Evolutionary conservation across 2,797 vertebrate species (phyloP).

Genomic region (Chloroceryle inda): DNA sequence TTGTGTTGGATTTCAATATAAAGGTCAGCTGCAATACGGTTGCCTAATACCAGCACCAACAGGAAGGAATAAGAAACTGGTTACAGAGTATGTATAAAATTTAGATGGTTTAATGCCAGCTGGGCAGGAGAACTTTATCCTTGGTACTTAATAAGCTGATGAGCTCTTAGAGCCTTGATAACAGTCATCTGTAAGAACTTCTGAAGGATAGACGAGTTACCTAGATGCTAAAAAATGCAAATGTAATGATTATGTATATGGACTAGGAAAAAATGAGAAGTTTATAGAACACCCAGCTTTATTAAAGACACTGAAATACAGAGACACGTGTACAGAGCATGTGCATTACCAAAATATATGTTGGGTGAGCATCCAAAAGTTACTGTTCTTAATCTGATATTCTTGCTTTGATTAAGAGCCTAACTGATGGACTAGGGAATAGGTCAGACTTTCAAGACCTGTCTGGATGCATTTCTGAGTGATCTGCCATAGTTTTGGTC

Average conservation of each 20-base stretch:
- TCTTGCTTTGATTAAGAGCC: not conserved
- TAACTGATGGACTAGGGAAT: not conserved
- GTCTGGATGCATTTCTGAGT: too few species aligned
- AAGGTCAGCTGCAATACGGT: conserved; percentile 1
- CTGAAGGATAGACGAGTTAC: not conserved
- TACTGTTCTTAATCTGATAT: not conserved
- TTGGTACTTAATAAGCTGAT: not conserved
- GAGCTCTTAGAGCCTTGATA: not conserved
- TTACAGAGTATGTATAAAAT: not conserved
- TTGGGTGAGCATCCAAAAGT: not conserved
- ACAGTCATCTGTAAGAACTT: not conserved
- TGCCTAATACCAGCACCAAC: not conserved
- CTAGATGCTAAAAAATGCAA: not conserved
- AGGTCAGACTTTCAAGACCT: not conserved
- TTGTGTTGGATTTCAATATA: not conserved
- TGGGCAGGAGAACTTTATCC: not conserved
- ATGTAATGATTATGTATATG: not conserved
- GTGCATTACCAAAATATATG: not conserved
- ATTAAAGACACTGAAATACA: not conserved
- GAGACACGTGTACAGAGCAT: not conserved
- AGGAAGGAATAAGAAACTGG: not conserved
- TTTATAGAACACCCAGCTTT: not conserved
- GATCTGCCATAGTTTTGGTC: too few species aligned
- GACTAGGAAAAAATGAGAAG: not conserved
- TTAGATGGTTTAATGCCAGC: not conserved